Evolutionary conservation across 2,797 vertebrate genomes (phyloP), one percentile per base, ranked within the genome.

Genomic region (Alca torda): DNA sequence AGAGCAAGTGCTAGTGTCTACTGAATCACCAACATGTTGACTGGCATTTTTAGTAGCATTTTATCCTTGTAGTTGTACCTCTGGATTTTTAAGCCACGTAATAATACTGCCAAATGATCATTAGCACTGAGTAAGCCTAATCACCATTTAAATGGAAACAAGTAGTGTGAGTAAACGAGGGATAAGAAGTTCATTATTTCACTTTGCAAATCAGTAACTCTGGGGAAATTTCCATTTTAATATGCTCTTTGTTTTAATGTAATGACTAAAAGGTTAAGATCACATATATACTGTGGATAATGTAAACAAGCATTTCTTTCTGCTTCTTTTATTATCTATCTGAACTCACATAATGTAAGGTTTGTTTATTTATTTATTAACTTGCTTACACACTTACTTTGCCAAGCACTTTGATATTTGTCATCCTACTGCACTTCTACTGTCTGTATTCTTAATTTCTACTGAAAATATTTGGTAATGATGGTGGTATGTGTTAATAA

Each of bases 191-290:
- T 95, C 39, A 92, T 96, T 90, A 96, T 94, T 96, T 96, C 45
- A 93, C 53, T 97, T 92, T 89, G 54, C 39, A 96, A 96, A 87
- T 95, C 75, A 93, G 80, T 68, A 95, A 74, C 92, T 95, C 59
- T 70, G n/a, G 72, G 80, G 60, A 94, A 72, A 95, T 93, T 95
- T 94, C 76, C 64, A 93, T 86, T 97, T 94, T 96, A 96, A 87
- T 91, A 91, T 84, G 61, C 28, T 91, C 54, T 88, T 96, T 83
- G 35, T 89, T 97, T 84, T 86, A 67, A 60, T 1, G 0, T 68
- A 80, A 89, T 72, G 81, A 89, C 77, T 76, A 53, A 50, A 90
- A 94, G 39, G 41, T 95, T 93, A 95, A 75, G 45, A 93, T 77
- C 60, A 95, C 37, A 73, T 85, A 87, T 90, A 90, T 67, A 30